Conservation (phyloP, 1,140 invertebrate species). For the Temnothorax nylanderi region DNA sequence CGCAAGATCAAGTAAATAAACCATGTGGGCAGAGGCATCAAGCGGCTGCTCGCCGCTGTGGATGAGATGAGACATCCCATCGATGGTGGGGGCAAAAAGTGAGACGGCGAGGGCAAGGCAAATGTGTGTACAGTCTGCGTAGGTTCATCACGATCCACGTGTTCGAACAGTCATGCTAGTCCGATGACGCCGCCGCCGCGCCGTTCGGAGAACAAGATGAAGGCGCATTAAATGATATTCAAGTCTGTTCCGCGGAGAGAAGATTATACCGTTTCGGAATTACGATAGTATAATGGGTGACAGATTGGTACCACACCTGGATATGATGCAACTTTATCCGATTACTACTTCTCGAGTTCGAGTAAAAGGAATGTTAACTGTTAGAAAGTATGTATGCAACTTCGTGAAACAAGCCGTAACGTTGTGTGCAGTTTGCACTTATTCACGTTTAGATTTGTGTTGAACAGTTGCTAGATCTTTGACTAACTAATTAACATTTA, state of each 20-base stretch:
- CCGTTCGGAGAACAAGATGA: slow-evolving; percentile 24
- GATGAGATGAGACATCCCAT: slow-evolving; percentile 60
- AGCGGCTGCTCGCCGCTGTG: slow-evolving; percentile 32
- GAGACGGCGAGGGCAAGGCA: slow-evolving; percentile 48
- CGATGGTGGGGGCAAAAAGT: slow-evolving; percentile 37
- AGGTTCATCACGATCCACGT: slow-evolving; percentile 59
- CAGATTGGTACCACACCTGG: slow-evolving; percentile 21
- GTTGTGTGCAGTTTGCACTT: not conserved
- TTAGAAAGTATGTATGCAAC: slow-evolving; percentile 27
- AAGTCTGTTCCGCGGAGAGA: not conserved
- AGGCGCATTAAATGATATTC: slow-evolving; percentile 35
- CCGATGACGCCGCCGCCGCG: slow-evolving; percentile 33
- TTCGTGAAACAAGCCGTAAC: not conserved
- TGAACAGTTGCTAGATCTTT: not conserved
- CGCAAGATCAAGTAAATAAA: slow-evolving; percentile 70
- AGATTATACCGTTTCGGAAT: not conserved
- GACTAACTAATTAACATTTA: not conserved
- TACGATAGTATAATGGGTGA: not conserved
- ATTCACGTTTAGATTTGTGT: slow-evolving; percentile 5
- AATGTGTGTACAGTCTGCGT: slow-evolving; percentile 43
- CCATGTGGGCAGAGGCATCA: slow-evolving; percentile 58
- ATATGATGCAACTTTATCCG: slow-evolving; percentile 39
- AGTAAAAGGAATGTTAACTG: slow-evolving; percentile 20
- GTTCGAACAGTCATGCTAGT: slow-evolving; percentile 55
- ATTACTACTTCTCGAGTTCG: slow-evolving; percentile 6